Conservation (phyloP, 2,888 invertebrate species). For the Meiosimyza platycephala region DNA sequence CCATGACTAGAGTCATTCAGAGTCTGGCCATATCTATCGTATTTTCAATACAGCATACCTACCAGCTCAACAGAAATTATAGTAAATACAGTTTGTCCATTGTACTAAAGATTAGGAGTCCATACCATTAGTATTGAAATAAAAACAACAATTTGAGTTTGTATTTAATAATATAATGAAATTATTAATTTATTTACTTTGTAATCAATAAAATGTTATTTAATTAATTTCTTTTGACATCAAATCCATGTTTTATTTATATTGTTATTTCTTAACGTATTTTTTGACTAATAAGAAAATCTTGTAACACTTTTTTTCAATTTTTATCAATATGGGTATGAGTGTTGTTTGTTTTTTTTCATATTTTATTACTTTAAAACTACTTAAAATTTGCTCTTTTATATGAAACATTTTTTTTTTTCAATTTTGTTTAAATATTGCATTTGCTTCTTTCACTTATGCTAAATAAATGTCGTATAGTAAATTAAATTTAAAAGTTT, state of each 20-base stretch:
- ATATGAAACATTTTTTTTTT: conserved; percentile 10
- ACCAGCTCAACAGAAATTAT: too few species aligned
- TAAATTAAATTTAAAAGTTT: conserved; percentile 39
- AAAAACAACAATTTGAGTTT: neutral
- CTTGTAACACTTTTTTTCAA: conserved; percentile 35
- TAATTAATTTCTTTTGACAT: conserved; percentile 25
- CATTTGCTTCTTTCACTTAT: conserved; percentile 32
- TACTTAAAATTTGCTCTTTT: conserved; percentile 22
- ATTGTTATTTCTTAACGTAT: neutral
- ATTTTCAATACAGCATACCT: too few species aligned
- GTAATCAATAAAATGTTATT: conserved; percentile 13
- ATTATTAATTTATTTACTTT: conserved; percentile 40
- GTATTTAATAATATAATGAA: conserved; percentile 50
- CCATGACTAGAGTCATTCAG: too few species aligned
- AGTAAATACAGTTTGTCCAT: too few species aligned
- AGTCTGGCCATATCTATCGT: too few species aligned
- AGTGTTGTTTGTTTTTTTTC: conserved; percentile 19
- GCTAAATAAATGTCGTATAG: conserved; percentile 2
- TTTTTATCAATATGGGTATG: conserved; percentile 23
- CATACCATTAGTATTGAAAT: too few species aligned
- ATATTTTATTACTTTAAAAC: conserved; percentile 22
- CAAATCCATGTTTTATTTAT: conserved; percentile 29
- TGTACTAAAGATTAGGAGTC: too few species aligned
- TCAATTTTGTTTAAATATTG: conserved; percentile 26
- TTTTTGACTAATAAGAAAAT: conserved; percentile 26